Base-by-base conservation (phyloP, 2,888 invertebrate species). In the Eupithecia subumbrata region DNA sequence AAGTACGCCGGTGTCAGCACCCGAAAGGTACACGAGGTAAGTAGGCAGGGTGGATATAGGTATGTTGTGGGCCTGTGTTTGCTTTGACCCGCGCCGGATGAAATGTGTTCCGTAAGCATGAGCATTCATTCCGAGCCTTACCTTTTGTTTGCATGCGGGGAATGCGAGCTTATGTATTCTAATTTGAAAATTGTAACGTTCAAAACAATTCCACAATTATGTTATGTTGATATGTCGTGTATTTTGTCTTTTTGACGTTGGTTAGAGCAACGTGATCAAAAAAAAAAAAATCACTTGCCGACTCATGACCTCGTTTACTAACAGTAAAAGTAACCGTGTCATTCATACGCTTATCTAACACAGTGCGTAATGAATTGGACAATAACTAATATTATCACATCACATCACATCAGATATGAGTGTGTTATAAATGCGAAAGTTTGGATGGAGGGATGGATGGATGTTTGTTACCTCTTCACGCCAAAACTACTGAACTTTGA, bases 141-240 rank as follows among this genome's bases (percentile, higher is more conserved):
- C 60, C 1, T 67, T 37, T 40, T 67, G 37, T 66, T 66, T 34
- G 2, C 66, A 12, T 14, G 67, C n/a, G 5, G 43, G 43, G n/a
- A 68, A 68, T 68, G 68, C 3, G 66, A 34, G 68, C 68, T 22
- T 68, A n/a, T n/a, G n/a, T n/a, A 22, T 37, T 67, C 66, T 43
- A 68, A 45, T 68, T 45, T 45, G 25, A 25, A 68, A 43, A 45
- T 40, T 34, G 67, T 68, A 25, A 25, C n/a, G 2, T 34, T 64
- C 18, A 18, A 34, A 68, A 43, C 12, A 37, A 37, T 45, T 22
- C 43, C 5, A 22, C 7, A 37, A 67, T 40, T 14, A 1, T 40
- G 43, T n/a, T n/a, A n/a, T n/a, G 37, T 37, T 30, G 30, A 30
- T 30, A 30, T 37, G 66, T 34, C 30, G 18, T 16, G 25, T 64